These are phyloP conservation scores for Lagria hirta DNA, from an alignment of 2,888 invertebrate genomes.

Conservation along the genomic window DNA sequence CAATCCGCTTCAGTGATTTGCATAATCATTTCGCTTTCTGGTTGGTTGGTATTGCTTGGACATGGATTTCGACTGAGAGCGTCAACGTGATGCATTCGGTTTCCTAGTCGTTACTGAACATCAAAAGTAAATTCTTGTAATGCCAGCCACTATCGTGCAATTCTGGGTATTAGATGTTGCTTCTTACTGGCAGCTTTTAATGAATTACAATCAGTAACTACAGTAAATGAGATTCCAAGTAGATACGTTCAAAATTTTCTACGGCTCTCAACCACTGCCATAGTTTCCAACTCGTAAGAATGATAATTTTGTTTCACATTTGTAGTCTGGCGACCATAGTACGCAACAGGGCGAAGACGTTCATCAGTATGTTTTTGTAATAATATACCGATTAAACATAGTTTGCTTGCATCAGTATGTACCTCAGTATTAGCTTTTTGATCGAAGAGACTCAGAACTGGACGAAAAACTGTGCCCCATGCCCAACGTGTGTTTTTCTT, in stretches of 20 bases:
- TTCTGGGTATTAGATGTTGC: slow-evolving; percentile 39
- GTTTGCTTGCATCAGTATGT: slow-evolving; percentile 38
- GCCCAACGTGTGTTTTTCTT: slow-evolving; percentile 26
- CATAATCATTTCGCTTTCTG: neutral
- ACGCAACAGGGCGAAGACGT: slow-evolving; percentile 38
- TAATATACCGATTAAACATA: slow-evolving; percentile 38
- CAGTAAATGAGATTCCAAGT: slow-evolving; percentile 37
- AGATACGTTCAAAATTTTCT: slow-evolving; percentile 45
- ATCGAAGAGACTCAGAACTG: slow-evolving; percentile 31
- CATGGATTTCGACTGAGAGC: slow-evolving; percentile 32
- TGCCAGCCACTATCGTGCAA: slow-evolving; percentile 37
- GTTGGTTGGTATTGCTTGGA: neutral
- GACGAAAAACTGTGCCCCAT: too few relatives aligned
- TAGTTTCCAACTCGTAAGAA: slow-evolving; percentile 45
- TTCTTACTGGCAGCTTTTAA: slow-evolving; percentile 37
- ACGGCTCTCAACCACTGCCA: slow-evolving; percentile 45
- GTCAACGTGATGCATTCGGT: slow-evolving; percentile 32
- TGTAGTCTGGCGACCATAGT: slow-evolving; percentile 42
- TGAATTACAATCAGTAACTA: slow-evolving; percentile 44
- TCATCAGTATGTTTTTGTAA: slow-evolving; percentile 34
- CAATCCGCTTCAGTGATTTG: slow-evolving; percentile 29
- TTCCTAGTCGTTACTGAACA: slow-evolving; percentile 30
- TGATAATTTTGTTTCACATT: slow-evolving; percentile 42
- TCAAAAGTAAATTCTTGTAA: slow-evolving; percentile 32
- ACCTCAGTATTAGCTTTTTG: slow-evolving; percentile 35